Conservation (phyloP, 1,140 invertebrate genomes). For the Trichoplusia ni region DNA sequence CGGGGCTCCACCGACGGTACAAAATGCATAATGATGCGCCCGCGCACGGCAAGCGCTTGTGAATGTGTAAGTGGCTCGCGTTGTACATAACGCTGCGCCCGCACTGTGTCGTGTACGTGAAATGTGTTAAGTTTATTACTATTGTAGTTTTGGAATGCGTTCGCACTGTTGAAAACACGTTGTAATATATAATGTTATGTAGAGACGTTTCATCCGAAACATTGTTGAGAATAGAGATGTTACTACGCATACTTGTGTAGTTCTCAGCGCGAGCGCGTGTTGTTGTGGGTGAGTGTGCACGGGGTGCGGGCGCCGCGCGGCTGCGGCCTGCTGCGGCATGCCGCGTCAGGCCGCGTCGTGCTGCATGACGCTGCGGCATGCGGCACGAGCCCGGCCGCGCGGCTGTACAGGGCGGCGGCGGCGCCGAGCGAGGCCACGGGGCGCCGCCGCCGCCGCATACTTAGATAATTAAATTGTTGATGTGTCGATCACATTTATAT, state of each 20-base stretch:
- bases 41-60: conserved; percentile 9
- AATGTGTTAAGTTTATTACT: background rate
- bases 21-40: conserved; percentile 25
- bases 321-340: background rate
- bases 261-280: background rate
- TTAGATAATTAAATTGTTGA: conserved; percentile 29
- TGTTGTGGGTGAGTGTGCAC: background rate
- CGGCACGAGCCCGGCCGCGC: background rate
- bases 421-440: background rate
- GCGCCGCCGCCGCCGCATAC: background rate
- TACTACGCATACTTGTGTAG: background rate
- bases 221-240: background rate
- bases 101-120: background rate
- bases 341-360: background rate
- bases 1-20: conserved; percentile 13
- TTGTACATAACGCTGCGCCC: background rate
- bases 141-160: background rate
- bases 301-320: too few relatives aligned
- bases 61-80: conserved; percentile 10
- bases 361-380: too few relatives aligned
- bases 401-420: background rate
- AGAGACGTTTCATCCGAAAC: background rate
- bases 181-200: background rate
- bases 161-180: background rate
- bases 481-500: conserved; percentile 28